Conservation (phyloP, 2,113 vertebrate species). For the Acanthochromis polyacanthus region DNA sequence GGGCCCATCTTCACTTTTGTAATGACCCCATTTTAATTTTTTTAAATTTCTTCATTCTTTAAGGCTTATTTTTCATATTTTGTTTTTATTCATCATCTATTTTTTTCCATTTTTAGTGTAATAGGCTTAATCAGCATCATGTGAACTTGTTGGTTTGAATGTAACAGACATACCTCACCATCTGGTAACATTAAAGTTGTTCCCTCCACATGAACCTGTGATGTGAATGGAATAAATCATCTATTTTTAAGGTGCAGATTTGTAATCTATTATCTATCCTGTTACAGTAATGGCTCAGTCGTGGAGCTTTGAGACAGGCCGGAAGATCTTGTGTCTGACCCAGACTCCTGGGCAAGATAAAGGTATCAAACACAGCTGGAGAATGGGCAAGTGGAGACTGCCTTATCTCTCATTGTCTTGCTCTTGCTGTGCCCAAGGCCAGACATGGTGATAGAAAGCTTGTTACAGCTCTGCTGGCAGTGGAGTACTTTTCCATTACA, state of each 20-base stretch:
- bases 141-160: too few species aligned
- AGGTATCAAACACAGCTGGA: conserved; percentile 58
- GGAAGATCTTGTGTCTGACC: conserved; percentile 35
- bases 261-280: conserved; percentile 11
- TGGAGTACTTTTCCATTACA: conserved; percentile 80
- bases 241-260: background rate
- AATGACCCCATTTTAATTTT: too few species aligned
- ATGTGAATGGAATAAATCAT: background rate
- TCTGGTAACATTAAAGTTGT: too few species aligned
- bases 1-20: too few species aligned
- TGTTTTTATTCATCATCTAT: too few species aligned
- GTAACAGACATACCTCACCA: too few species aligned
- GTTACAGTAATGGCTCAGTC: conserved; percentile 33
- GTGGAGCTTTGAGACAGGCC: conserved; percentile 16
- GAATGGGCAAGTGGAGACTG: conserved; percentile 37
- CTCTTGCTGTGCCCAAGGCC: conserved; percentile 50
- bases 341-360: conserved; percentile 61
- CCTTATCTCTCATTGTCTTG: conserved; percentile 71
- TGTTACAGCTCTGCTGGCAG: conserved; percentile 41
- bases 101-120: too few species aligned
- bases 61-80: too few species aligned
- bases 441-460: conserved; percentile 45
- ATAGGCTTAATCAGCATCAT: too few species aligned
- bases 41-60: too few species aligned
- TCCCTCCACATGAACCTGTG: background rate